phyloP scores from a whole-genome alignment of 2,797 vertebrate species.

The Acanthornis magna region DNA sequence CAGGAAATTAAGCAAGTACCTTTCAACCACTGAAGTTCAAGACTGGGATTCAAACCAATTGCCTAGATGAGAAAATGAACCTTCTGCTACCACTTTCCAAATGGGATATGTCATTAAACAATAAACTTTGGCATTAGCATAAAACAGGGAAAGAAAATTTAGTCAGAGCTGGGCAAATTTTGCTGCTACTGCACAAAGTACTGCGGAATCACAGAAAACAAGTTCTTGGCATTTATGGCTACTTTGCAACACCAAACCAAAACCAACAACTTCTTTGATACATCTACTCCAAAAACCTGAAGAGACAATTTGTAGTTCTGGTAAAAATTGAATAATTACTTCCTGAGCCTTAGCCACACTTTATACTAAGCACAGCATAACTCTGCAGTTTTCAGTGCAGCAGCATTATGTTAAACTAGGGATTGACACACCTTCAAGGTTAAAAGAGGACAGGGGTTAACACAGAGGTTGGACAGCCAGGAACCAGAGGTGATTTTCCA shows the following conservation, averaged over 20 bases:
- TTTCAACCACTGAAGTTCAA: not conserved
- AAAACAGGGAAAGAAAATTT: not conserved
- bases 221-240: not conserved
- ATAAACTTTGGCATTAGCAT: not conserved
- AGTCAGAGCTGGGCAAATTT: not conserved
- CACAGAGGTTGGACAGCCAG: not conserved
- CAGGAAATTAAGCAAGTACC: not conserved
- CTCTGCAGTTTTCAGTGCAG: not conserved
- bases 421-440: not conserved
- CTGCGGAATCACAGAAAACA: not conserved
- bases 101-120: not conserved
- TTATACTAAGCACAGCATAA: not conserved
- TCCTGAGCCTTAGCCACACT: not conserved
- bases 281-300: not conserved
- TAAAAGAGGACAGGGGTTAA: not conserved
- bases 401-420: not conserved
- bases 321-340: not conserved
- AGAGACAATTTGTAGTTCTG: not conserved
- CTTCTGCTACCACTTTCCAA: not conserved
- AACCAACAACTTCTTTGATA: not conserved
- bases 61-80: not conserved
- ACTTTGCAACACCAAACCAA: not conserved
- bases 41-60: not conserved
- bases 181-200: not conserved
- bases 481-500: not conserved